Conservation (phyloP, 2,113 vertebrate genomes). For the Mesoclemmys tuberculata region DNA sequence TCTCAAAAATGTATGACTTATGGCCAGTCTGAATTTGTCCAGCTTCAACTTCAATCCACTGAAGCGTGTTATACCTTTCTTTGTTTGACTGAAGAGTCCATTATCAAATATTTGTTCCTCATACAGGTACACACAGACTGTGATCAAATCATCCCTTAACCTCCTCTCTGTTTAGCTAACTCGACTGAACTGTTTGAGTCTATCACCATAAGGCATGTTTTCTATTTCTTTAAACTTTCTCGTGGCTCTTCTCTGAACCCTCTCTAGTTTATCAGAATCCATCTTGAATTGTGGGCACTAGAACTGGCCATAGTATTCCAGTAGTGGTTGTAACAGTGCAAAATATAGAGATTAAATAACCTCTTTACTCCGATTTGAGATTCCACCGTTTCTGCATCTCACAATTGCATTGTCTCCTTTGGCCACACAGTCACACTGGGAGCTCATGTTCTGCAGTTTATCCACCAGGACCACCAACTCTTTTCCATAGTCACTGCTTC, state of each 20-base stretch:
- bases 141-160: not conserved
- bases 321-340: not conserved
- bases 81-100: not conserved
- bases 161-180: not conserved
- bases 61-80: not conserved
- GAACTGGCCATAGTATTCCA: not conserved
- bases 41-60: not conserved
- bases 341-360: not conserved
- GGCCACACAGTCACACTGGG: not conserved
- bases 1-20: not conserved
- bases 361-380: not conserved
- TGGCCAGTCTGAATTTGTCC: not conserved
- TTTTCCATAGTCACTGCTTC: not conserved
- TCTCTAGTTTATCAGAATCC: not conserved
- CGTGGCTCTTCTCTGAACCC: not conserved
- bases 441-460: not conserved
- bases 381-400: not conserved
- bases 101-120: not conserved
- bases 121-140: not conserved
- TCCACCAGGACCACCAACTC: not conserved
- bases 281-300: not conserved
- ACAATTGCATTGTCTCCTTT: not conserved
- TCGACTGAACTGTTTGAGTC: not conserved
- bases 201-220: not conserved
- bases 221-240: not conserved